Percentiles rank a stretch among this genome's conserved stretches.
Evolutionary conservation across 2,113 vertebrate genomes (phyloP).

Genomic region (Nycticryphes semicollaris): DNA sequence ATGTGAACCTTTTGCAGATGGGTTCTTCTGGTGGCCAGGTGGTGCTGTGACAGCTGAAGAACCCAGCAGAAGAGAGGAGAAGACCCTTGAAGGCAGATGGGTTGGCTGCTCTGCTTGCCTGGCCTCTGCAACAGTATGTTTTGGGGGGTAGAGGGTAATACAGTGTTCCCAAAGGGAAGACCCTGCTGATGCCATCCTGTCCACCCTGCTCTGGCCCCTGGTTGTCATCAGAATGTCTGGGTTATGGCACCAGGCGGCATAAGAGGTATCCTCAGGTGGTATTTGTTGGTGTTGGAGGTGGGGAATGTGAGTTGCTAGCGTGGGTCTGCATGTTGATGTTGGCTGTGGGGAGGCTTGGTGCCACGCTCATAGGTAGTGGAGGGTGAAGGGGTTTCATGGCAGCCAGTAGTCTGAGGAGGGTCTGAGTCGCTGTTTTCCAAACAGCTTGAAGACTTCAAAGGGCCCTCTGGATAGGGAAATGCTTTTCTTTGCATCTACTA

Average conservation of each 20-base stretch:
- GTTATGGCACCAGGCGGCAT: neutral
- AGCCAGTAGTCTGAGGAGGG: neutral
- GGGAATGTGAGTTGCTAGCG: neutral
- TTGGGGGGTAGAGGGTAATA: neutral
- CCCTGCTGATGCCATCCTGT: too few relatives aligned
- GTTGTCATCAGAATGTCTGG: neutral
- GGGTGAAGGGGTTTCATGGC: fast-evolving
- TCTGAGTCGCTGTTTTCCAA: neutral
- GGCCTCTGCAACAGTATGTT: neutral
- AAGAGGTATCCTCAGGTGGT: neutral
- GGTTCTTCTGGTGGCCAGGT: neutral
- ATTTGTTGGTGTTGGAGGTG: neutral
- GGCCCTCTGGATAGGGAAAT: neutral
- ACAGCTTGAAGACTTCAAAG: neutral
- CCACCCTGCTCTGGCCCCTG: neutral
- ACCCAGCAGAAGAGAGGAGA: fast-evolving
- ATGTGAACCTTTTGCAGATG: neutral
- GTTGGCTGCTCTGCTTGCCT: neutral
- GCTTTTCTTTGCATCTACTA: neutral
- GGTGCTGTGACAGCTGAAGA: neutral
- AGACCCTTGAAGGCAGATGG: neutral
- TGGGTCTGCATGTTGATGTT: fast-evolving
- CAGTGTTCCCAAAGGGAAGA: fast-evolving
- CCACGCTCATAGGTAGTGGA: neutral
- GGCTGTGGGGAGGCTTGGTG: neutral